phyloP scores from a whole-genome alignment of 2,888 invertebrate species.

The Masnerella sp. region DNA sequence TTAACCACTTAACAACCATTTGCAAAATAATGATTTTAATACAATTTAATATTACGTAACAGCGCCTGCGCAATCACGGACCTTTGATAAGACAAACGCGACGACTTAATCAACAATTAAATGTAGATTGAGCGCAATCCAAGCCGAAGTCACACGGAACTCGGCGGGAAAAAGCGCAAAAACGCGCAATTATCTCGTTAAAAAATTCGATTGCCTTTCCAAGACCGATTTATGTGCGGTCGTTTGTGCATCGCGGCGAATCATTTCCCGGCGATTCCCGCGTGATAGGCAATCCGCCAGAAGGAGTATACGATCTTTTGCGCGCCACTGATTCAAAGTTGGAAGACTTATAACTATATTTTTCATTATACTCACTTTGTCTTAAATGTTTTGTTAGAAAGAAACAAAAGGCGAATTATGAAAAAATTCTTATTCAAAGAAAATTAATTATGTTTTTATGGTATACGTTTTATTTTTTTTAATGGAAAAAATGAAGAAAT shows the following conservation, averaged over 20 bases:
- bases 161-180: slow-evolving; percentile 13
- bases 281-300: slow-evolving; percentile 59
- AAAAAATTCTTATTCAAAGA: too few species aligned
- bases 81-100: too few species aligned
- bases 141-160: slow-evolving; percentile 17
- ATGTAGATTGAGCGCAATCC: background rate
- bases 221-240: slow-evolving; percentile 55
- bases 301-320: slow-evolving; percentile 59
- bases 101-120: slow-evolving; percentile 19
- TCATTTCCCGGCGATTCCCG: slow-evolving; percentile 58
- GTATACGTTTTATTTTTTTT: too few species aligned
- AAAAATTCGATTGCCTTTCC: slow-evolving; percentile 56
- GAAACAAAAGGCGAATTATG: too few species aligned
- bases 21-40: background rate
- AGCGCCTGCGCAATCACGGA: too few species aligned
- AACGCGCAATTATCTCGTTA: slow-evolving; percentile 50
- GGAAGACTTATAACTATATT: too few species aligned
- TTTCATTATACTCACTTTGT: too few species aligned
- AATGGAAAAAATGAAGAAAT: too few species aligned
- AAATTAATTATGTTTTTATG: too few species aligned
- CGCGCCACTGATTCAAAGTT: too few species aligned
- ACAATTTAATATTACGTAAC: too few species aligned
- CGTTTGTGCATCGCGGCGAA: slow-evolving; percentile 53
- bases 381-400: too few species aligned
- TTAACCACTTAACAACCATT: background rate